Conservation (phyloP, 2,888 invertebrate genomes). For the Tuta absoluta region DNA sequence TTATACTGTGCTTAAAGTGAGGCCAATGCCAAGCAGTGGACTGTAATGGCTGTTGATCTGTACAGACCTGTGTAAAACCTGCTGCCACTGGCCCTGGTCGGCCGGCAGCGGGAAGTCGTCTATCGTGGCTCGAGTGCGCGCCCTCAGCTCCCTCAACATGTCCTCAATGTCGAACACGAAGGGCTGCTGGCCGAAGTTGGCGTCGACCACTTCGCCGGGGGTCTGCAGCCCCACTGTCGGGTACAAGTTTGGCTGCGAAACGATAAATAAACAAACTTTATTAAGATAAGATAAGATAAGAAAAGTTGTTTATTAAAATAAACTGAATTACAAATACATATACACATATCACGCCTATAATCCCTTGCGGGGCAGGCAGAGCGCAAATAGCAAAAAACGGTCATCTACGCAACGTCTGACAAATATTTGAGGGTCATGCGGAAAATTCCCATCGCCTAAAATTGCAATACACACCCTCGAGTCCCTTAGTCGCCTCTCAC, state of each 20-base stretch:
- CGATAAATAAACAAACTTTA: background rate
- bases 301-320: too few species aligned
- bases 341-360: too few species aligned
- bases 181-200: constrained; percentile 98
- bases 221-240: constrained; percentile 99
- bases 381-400: too few species aligned
- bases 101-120: constrained; percentile 93
- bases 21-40: background rate
- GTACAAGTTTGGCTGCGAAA: constrained; percentile 92
- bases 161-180: constrained; percentile 99
- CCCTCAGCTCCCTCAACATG: constrained; percentile 95
- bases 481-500: too few species aligned
- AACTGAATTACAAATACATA: too few species aligned
- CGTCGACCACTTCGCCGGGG: constrained; percentile 98
- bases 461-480: too few species aligned
- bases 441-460: too few species aligned
- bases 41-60: background rate
- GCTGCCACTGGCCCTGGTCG: constrained; percentile 95
- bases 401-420: too few species aligned
- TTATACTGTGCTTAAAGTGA: too few species aligned
- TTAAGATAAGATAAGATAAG: too few species aligned
- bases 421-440: too few species aligned
- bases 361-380: too few species aligned
- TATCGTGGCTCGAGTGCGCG: constrained; percentile 90
- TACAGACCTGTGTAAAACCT: constrained; percentile 91